Conservation (phyloP, 2,797 vertebrate genomes). For the Anguilla pacifica region DNA sequence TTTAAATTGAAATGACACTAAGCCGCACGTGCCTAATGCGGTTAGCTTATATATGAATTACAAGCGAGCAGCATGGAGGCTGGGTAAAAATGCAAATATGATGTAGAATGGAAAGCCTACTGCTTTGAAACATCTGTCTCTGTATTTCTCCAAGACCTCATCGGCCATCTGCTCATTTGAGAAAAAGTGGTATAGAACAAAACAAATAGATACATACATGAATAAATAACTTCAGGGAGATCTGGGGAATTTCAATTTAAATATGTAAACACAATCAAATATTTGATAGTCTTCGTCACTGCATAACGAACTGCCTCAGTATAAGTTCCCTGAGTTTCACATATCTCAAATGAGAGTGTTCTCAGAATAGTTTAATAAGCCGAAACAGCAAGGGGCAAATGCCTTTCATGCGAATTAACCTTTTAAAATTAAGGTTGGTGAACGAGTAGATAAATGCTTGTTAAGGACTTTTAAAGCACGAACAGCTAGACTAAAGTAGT, state of each 20-base stretch:
- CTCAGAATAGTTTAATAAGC: not conserved
- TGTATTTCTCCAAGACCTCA: not conserved
- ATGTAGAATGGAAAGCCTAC: slow-evolving; percentile 23
- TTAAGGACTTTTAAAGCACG: not conserved
- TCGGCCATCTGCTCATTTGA: slow-evolving; percentile 25
- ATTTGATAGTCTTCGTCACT: not conserved
- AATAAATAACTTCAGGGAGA: not conserved
- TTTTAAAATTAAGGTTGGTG: not conserved
- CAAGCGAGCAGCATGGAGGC: not conserved
- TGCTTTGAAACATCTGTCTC: slow-evolving; percentile 29
- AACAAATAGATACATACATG: not conserved
- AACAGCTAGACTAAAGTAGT: not conserved
- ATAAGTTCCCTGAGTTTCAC: not conserved
- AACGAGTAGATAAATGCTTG: not conserved
- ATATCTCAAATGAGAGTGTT: not conserved
- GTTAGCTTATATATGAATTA: not conserved
- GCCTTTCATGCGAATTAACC: not conserved
- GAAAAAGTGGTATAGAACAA: not conserved
- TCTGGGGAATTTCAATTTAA: not conserved
- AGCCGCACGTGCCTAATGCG: not conserved
- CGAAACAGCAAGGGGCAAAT: not conserved
- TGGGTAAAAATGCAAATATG: slow-evolving; percentile 29
- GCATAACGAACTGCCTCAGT: not conserved
- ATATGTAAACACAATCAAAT: not conserved
- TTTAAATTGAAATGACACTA: slow-evolving; percentile 8